These are phyloP conservation scores for Magallana nippona DNA, from an alignment of 2,888 invertebrate genomes.

Conservation along the genomic window DNA sequence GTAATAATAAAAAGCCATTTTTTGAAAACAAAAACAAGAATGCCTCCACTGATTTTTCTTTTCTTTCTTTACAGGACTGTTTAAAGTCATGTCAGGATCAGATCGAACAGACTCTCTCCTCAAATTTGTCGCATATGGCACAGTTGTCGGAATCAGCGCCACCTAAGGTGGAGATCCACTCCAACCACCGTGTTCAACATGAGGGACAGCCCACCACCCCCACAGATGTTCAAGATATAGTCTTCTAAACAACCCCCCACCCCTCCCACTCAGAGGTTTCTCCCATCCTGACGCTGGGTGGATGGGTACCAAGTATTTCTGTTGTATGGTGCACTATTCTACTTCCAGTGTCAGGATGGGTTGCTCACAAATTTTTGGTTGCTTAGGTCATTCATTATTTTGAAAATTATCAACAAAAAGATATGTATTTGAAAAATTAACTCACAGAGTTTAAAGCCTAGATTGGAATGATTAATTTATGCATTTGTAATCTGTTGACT, in stretches of 20 bases:
- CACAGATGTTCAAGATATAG: slow-evolving; percentile 91
- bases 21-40: background rate
- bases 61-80: slow-evolving; percentile 72
- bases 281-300: background rate
- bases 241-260: slow-evolving; percentile 82
- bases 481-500: background rate
- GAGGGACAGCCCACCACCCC: slow-evolving; percentile 86
- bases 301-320: slow-evolving; percentile 13
- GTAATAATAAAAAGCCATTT: background rate
- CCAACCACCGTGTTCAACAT: slow-evolving; percentile 51
- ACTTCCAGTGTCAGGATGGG: background rate
- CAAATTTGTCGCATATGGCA: slow-evolving; percentile 68
- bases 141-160: slow-evolving; percentile 52
- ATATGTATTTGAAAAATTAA: background rate
- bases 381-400: slow-evolving; percentile 15
- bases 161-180: slow-evolving; percentile 60
- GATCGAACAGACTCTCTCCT: slow-evolving; percentile 75
- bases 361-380: background rate
- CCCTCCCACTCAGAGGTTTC: background rate
- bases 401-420: background rate
- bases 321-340: background rate
- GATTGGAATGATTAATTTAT: background rate
- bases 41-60: slow-evolving; percentile 19
- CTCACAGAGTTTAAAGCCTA: background rate
- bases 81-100: slow-evolving; percentile 78